Conservation (phyloP, 2,113 vertebrate genomes). For the Podiceps cristatus region DNA sequence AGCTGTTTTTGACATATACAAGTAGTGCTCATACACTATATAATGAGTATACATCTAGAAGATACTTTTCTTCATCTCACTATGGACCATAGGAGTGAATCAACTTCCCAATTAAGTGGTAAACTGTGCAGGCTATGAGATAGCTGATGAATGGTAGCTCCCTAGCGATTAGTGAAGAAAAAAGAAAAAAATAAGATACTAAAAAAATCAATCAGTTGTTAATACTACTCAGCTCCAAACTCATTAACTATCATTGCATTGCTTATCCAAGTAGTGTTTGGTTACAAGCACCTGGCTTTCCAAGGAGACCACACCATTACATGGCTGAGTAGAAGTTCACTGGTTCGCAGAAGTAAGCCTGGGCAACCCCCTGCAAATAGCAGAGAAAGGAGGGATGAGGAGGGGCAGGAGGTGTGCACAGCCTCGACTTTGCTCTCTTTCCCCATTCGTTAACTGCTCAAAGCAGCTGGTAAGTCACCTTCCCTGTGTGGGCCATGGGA, state of each 20-base stretch:
- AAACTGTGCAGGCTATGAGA: slow-evolving; percentile 25
- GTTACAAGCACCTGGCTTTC: neutral
- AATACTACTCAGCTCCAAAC: neutral
- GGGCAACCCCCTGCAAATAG: neutral
- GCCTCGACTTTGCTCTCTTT: neutral
- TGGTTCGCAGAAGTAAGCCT: neutral
- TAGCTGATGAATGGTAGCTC: slow-evolving; percentile 35
- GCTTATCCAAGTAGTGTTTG: neutral
- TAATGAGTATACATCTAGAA: slow-evolving; percentile 41
- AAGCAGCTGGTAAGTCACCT: neutral
- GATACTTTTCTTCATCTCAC: neutral
- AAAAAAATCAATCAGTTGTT: slow-evolving; percentile 24
- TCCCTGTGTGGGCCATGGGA: accelerated
- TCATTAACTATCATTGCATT: neutral
- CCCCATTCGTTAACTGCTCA: neutral
- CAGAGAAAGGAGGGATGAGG: neutral
- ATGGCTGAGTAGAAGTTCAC: neutral
- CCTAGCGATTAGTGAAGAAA: slow-evolving; percentile 41
- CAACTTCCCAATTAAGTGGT: slow-evolving; percentile 46
- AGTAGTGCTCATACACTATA: slow-evolving; percentile 12
- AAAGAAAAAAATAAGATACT: neutral
- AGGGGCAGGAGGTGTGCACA: neutral
- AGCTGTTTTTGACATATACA: slow-evolving; percentile 33
- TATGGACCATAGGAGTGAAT: neutral
- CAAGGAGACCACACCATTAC: neutral